These are phyloP conservation scores for Heterochromis multidens DNA, from an alignment of 2,113 vertebrate genomes.

Conservation along the genomic window DNA sequence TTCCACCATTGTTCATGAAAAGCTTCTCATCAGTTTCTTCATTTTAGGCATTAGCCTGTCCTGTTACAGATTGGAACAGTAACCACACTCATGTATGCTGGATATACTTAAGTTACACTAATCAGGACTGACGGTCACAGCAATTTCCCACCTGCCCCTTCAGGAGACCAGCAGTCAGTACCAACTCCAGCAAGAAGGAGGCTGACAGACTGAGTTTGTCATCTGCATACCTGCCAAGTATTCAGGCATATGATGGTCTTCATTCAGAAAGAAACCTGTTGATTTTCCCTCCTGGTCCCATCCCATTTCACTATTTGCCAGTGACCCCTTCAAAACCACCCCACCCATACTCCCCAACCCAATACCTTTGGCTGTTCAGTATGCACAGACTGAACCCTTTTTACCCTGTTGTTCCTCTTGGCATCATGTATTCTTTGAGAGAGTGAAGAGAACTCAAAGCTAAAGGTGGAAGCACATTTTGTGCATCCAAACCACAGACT, in stretches of 20 bases:
- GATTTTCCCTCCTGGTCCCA: background rate
- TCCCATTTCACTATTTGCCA: background rate
- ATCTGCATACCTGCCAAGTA: background rate
- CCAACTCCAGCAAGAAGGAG: background rate
- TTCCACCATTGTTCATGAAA: background rate
- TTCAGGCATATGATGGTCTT: background rate
- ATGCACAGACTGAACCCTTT: conserved; percentile 57
- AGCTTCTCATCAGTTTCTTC: background rate
- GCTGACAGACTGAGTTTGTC: background rate
- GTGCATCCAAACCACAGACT: conserved; percentile 27
- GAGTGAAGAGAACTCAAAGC: conserved; percentile 39
- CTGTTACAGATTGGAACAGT: background rate
- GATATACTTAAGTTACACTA: background rate
- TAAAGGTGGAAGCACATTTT: conserved; percentile 7
- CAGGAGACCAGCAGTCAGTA: background rate
- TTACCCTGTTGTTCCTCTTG: conserved; percentile 35
- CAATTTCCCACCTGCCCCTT: background rate
- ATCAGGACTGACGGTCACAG: background rate
- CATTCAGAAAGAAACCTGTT: background rate
- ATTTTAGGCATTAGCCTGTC: background rate
- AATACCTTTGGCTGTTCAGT: conserved; percentile 29
- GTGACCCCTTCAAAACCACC: background rate
- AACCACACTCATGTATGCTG: background rate
- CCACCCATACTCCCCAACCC: background rate
- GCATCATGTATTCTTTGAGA: conserved; percentile 39